phyloP scores from a whole-genome alignment of 2,113 vertebrate genomes.

The Nerophis lumbriciformis region DNA sequence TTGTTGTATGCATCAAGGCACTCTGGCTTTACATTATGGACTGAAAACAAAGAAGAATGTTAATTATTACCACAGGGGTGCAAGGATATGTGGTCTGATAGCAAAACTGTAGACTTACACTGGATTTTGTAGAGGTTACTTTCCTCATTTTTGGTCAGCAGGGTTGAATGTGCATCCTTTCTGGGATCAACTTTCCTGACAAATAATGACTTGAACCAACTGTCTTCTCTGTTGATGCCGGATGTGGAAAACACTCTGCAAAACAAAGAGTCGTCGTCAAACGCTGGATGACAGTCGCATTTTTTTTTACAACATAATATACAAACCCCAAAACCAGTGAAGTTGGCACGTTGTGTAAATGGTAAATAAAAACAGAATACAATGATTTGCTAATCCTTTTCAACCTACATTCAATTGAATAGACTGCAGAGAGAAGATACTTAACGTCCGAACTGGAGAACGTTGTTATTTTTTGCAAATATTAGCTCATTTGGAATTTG shows the following conservation, averaged over 20 bases:
- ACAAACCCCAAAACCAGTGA: background rate
- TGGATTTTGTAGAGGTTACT: constrained; percentile 94
- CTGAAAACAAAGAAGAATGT: constrained; percentile 72
- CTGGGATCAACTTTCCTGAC: constrained; percentile 90
- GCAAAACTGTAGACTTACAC: constrained; percentile 72
- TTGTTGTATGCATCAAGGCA: constrained; percentile 95
- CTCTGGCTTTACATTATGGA: constrained; percentile 98
- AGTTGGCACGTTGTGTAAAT: too few relatives aligned
- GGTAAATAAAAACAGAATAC: too few relatives aligned
- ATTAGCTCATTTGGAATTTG: too few relatives aligned
- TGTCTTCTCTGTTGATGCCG: constrained; percentile 75
- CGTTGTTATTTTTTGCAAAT: too few relatives aligned
- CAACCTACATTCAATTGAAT: too few relatives aligned
- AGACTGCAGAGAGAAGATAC: too few relatives aligned
- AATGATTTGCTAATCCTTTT: too few relatives aligned
- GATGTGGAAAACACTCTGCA: constrained; percentile 57
- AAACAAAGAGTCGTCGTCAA: constrained; percentile 9
- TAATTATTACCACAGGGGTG: background rate
- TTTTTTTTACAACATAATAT: background rate
- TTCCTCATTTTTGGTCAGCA: constrained; percentile 91
- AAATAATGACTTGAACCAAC: constrained; percentile 92
- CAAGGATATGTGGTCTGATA: background rate
- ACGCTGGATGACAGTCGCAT: background rate
- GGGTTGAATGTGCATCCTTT: constrained; percentile 90
- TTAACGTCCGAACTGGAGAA: too few relatives aligned